phyloP scores from a whole-genome alignment of 2,888 invertebrate species.

The Metopia argyrocephala region DNA sequence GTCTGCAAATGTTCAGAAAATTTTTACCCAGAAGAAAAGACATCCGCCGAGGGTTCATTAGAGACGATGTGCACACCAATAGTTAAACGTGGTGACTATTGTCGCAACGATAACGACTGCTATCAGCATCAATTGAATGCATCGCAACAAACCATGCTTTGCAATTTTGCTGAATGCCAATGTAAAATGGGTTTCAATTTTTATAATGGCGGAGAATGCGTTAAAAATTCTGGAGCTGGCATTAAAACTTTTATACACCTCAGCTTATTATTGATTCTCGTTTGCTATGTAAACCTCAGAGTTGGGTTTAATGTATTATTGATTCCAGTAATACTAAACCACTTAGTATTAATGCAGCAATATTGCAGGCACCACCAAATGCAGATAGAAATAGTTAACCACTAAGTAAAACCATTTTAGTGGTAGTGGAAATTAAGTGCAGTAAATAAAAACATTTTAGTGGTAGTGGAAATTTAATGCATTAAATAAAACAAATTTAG shows the following conservation, averaged over 20 bases:
- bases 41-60: constrained; percentile 42
- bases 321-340: no score
- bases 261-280: background rate
- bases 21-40: constrained; percentile 60
- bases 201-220: constrained; percentile 58
- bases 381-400: no score
- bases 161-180: constrained; percentile 69
- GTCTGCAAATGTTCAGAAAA: constrained; percentile 67
- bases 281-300: no score
- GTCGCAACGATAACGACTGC: constrained; percentile 67
- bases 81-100: constrained; percentile 67
- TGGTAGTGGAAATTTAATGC: no score
- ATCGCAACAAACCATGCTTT: constrained; percentile 67
- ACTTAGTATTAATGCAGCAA: no score
- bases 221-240: background rate
- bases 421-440: no score
- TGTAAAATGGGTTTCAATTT: constrained; percentile 67
- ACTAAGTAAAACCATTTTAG: no score
- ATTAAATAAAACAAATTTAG: no score
- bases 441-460: no score
- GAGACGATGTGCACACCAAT: constrained; percentile 43
- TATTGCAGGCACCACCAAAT: no score
- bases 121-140: constrained; percentile 64
- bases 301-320: no score
- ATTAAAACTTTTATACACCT: background rate